Percentiles rank a stretch among this genome's conserved stretches.
phyloP scores from a whole-genome alignment of 2,113 vertebrate genomes.

The Tichodroma muraria region DNA sequence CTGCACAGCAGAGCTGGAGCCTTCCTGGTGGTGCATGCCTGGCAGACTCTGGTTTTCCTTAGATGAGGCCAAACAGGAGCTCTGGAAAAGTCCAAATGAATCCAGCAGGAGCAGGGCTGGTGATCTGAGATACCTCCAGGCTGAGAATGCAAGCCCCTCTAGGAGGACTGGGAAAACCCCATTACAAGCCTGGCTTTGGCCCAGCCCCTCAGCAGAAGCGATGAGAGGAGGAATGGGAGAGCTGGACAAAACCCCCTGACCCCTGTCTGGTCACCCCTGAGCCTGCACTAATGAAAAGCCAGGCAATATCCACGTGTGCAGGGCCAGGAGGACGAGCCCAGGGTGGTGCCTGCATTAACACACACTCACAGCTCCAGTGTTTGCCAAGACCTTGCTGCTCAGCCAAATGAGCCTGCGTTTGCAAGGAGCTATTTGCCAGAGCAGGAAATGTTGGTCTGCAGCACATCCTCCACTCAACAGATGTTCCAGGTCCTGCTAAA shows the following conservation, averaged over 20 bases:
- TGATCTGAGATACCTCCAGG: not conserved
- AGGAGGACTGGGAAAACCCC: not conserved
- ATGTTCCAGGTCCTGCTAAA: not conserved
- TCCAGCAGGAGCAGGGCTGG: not conserved
- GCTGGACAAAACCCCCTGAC: not conserved
- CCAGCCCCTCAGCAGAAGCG: accelerated
- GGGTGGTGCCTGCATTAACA: not conserved
- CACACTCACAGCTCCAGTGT: accelerated
- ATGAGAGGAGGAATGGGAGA: not conserved
- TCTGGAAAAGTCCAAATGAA: not conserved
- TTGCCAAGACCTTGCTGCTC: not conserved
- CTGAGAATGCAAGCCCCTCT: not conserved
- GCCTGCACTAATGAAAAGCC: not conserved
- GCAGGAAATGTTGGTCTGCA: not conserved
- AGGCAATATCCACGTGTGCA: not conserved
- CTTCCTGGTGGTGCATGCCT: accelerated
- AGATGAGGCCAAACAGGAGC: not conserved
- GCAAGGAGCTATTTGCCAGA: not conserved
- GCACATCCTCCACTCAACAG: not conserved
- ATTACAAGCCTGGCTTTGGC: not conserved
- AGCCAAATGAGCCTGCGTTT: not conserved
- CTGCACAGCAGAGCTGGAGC: not conserved
- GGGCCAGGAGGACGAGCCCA: not conserved
- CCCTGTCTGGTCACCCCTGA: not conserved
- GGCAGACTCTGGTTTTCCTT: not conserved